Conservation (phyloP, 2,113 vertebrate species). For the Protobothrops flavoviridis region DNA sequence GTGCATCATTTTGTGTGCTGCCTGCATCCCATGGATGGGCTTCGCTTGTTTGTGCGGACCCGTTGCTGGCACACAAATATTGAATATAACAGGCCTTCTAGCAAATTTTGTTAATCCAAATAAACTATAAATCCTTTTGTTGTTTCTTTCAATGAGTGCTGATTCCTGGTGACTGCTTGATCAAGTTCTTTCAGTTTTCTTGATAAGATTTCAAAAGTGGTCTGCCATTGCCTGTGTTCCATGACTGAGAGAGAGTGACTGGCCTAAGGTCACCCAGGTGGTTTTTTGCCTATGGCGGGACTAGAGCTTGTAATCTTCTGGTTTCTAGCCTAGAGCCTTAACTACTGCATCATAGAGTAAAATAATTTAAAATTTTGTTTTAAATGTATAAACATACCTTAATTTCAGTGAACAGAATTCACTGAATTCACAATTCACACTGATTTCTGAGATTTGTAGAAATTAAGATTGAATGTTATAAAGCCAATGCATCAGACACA, state of each 20-base stretch:
- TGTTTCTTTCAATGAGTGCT: neutral
- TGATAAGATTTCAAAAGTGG: neutral
- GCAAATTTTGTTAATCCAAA: neutral
- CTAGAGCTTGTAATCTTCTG: neutral
- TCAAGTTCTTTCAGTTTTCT: neutral
- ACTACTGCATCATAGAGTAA: neutral
- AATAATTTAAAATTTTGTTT: neutral
- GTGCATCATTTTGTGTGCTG: too few species aligned
- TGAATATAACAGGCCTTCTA: neutral
- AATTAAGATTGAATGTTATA: neutral
- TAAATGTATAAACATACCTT: neutral
- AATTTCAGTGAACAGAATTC: neutral
- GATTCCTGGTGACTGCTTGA: neutral
- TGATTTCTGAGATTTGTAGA: neutral
- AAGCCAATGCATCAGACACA: too few species aligned
- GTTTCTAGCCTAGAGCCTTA: neutral
- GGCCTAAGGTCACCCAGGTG: neutral
- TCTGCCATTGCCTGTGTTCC: neutral
- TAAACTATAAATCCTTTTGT: neutral
- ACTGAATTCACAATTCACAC: too few species aligned
- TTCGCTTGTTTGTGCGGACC: too few species aligned
- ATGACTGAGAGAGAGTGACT: neutral
- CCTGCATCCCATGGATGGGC: too few species aligned
- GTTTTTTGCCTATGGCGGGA: neutral
- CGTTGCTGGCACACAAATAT: neutral